These are phyloP conservation scores for Eulemur macaco DNA, from an alignment of 2,113 vertebrate species.

Conservation along the genomic window DNA sequence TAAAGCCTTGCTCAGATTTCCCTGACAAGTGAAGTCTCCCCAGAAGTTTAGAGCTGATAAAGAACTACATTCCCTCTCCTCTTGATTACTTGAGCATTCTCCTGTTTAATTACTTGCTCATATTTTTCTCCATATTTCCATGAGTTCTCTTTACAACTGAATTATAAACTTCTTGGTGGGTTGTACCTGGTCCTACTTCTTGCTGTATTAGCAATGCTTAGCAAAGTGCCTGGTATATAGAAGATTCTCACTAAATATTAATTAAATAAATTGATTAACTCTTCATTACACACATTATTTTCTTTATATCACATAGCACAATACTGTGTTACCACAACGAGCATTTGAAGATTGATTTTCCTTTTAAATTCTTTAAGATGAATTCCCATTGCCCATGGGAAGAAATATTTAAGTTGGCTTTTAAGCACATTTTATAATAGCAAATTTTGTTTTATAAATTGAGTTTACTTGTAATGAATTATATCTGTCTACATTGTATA, in stretches of 20 bases:
- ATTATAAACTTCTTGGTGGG: not conserved
- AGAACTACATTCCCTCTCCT: not conserved
- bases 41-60: not conserved
- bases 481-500: not conserved
- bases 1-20: not conserved
- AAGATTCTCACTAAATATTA: not conserved
- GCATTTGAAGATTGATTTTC: not conserved
- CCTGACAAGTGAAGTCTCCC: not conserved
- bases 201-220: not conserved
- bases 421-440: constrained; percentile 6
- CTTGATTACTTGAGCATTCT: not conserved
- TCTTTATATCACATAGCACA: not conserved
- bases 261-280: not conserved
- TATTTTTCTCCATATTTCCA: not conserved
- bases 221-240: not conserved
- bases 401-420: not conserved
- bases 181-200: not conserved
- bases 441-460: constrained; percentile 12
- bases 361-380: not conserved
- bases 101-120: not conserved
- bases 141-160: not conserved
- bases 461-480: not conserved
- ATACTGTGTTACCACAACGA: not conserved
- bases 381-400: not conserved
- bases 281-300: not conserved